Conservation (phyloP, 2,888 invertebrate species). For the Lithophane leautieri region DNA sequence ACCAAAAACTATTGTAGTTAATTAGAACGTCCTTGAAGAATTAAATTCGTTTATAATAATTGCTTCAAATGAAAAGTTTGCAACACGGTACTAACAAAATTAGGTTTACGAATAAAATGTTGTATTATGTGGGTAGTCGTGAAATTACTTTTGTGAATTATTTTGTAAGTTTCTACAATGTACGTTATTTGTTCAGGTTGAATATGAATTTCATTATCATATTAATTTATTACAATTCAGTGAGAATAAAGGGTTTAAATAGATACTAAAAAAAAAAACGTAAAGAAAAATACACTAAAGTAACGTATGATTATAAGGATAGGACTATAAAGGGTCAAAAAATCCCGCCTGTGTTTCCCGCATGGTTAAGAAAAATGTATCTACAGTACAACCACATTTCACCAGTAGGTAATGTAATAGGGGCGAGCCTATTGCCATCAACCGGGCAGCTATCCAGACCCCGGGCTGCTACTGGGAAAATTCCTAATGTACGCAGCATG, state of each 20-base stretch:
- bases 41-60: conserved; percentile 4
- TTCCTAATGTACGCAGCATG: neutral
- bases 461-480: neutral
- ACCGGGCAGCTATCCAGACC: neutral
- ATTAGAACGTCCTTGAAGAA: too few relatives aligned
- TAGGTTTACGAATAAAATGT: conserved; percentile 23
- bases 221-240: conserved; percentile 15
- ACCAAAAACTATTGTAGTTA: too few relatives aligned
- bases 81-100: conserved; percentile 18
- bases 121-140: conserved; percentile 24
- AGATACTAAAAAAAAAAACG: too few relatives aligned
- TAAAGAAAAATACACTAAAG: too few relatives aligned
- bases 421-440: neutral
- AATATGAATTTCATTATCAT: conserved; percentile 12
- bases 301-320: too few relatives aligned
- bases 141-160: conserved; percentile 36
- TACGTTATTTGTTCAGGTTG: conserved; percentile 15
- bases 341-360: neutral
- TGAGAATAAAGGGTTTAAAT: neutral
- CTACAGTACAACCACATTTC: neutral
- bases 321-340: neutral
- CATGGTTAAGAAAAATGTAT: neutral
- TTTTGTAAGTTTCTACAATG: conserved; percentile 24
- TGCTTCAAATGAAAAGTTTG: conserved; percentile 13
- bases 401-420: neutral